A percentile compares a stretch with the other conserved stretches of the same genome.
Conservation (phyloP, 2,113 vertebrate genomes). For the Pseudopipra pipra region DNA sequence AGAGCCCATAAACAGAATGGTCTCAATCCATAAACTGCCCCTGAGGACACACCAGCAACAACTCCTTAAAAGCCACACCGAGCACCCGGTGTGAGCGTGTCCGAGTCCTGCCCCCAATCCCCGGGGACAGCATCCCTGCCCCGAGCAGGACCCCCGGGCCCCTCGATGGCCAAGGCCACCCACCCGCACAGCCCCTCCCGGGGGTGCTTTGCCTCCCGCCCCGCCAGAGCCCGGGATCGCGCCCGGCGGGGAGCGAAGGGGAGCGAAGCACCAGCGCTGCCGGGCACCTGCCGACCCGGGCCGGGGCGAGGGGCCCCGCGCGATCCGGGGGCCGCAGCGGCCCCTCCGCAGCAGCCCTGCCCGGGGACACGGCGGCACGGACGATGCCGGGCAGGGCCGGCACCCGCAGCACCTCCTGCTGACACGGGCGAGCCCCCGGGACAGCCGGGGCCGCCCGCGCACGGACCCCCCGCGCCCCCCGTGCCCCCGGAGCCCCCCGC, state of each 20-base stretch:
- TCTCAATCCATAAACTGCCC: background rate
- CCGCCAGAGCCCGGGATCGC: rapidly evolving
- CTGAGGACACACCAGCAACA: background rate
- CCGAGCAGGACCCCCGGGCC: rapidly evolving
- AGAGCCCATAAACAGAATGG: background rate
- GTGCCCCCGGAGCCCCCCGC: background rate
- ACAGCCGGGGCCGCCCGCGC: no score
- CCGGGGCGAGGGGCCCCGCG: background rate
- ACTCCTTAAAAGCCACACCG: rapidly evolving
- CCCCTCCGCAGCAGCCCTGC: background rate
- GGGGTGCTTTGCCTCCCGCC: rapidly evolving
- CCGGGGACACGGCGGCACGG: background rate
- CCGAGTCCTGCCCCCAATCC: background rate
- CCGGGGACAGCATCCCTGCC: background rate
- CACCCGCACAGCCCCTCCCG: rapidly evolving
- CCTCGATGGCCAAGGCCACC: rapidly evolving
- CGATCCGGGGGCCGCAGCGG: no score
- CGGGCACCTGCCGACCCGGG: rapidly evolving
- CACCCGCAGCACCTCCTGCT: rapidly evolving
- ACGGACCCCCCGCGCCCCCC: background rate
- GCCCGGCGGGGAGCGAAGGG: background rate
- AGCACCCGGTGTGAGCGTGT: rapidly evolving
- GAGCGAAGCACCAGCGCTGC: rapidly evolving
- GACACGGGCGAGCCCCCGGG: background rate
- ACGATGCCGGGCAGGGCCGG: rapidly evolving